Conservation (phyloP, 2,113 vertebrate species). For the Hippopotamus amphibius region DNA sequence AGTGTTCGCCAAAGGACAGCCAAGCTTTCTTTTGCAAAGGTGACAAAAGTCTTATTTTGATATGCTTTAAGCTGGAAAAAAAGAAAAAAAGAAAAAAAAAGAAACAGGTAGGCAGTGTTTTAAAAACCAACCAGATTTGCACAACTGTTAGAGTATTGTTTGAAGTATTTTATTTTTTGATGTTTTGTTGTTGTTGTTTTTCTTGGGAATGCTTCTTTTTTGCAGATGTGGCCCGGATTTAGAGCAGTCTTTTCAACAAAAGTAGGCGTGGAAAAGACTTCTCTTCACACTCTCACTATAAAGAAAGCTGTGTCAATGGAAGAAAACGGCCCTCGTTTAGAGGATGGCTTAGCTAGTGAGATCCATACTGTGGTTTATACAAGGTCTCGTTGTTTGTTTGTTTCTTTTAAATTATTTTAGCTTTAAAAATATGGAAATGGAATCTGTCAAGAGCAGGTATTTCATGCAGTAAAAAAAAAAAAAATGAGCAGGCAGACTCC, state of each 20-base stretch:
- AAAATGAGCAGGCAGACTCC: conserved; percentile 86
- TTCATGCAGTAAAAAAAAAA: conserved; percentile 83
- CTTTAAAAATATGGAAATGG: conserved; percentile 88
- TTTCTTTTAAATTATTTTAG: conserved; percentile 92
- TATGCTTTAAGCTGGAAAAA: conserved; percentile 90
- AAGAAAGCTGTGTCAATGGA: conserved; percentile 76
- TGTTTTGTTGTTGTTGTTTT: conserved; percentile 75
- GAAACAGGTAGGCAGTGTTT: conserved; percentile 85
- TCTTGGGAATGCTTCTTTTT: conserved; percentile 67
- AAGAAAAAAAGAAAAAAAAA: conserved; percentile 34
- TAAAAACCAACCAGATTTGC: conserved; percentile 89
- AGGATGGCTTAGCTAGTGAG: conserved; percentile 81
- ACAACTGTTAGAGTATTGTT: conserved; percentile 87
- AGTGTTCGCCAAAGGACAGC: conserved; percentile 92
- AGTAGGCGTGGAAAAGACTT: conserved; percentile 75
- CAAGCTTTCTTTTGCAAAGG: conserved; percentile 93
- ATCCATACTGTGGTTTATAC: conserved; percentile 74
- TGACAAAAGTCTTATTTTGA: conserved; percentile 95
- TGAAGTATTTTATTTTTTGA: conserved; percentile 82
- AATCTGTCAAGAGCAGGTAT: conserved; percentile 88
- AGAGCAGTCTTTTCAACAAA: conserved; percentile 54
- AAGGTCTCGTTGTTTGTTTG: conserved; percentile 80
- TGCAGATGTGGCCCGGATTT: conserved; percentile 77
- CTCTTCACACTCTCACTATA: conserved; percentile 69
- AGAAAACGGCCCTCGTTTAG: conserved; percentile 74